Base-by-base conservation (phyloP, 2,113 vertebrate species). In the Bufo bufo region DNA sequence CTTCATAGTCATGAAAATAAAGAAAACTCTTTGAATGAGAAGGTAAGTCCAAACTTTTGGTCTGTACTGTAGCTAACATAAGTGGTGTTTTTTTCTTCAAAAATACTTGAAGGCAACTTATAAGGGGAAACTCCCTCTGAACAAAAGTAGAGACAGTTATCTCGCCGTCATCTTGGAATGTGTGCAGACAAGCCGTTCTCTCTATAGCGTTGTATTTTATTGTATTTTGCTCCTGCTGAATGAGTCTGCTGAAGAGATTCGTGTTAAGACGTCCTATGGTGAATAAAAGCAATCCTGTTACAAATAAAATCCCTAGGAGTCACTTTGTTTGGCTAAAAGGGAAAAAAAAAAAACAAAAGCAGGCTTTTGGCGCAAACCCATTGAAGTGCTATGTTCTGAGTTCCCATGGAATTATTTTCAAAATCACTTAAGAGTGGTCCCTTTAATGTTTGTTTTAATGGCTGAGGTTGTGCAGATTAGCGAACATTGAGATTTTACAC, bases 371-470 rank as follows among this genome's bases (percentile, higher is more conserved):
- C 8, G 45, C 19, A 79, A 54, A 79, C 61, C 61, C 85, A 86
- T 79, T 86, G 85, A 79, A 79, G 85, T 79, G 54, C 33, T 78
- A 59, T 52, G 77, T 86, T 79, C 54, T 79, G 85, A 78, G 74
- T 78, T 86, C 85, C 85, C 77, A 86, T 79, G 80, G 77, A 86
- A 79, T 86, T 69, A 86, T 86, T 86, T 86, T 86, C 61, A 54
- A 77, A 86, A 79, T 86, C 85, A 69, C 85, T 86, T 66, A 58
- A 79, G 77, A 79, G 75, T 86, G 85, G 85, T 79, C 85, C 84
- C 85, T 86, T 86, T 79, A 79, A 79, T 79, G 85, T 79, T 86
- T 69, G 45, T 86, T 86, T 86, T 86, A 86, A 86, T 86, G 85
- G 85, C 9, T 52, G 80, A 86, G 85, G 85, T 66, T 79, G 75